These are phyloP conservation scores for Orthosia cruda DNA, from an alignment of 2,888 invertebrate genomes.

Conservation along the genomic window DNA sequence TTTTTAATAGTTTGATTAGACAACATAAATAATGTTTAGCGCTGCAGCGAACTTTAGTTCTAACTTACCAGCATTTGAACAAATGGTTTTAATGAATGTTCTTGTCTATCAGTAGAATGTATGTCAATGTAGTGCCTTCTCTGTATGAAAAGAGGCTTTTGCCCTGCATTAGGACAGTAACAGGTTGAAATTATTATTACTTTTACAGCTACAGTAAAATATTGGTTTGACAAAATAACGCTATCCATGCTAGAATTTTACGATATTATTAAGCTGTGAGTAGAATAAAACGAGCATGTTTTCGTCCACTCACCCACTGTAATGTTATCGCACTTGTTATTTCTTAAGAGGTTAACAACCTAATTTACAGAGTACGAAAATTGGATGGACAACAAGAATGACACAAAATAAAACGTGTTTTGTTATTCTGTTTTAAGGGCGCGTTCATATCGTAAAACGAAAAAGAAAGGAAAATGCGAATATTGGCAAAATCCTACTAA, in stretches of 20 bases:
- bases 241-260: slow-evolving; percentile 22
- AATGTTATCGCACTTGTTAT: slow-evolving; percentile 33
- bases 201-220: background rate
- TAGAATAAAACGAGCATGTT: slow-evolving; percentile 38
- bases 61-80: too few relatives aligned
- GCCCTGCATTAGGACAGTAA: too few relatives aligned
- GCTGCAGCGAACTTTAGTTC: too few relatives aligned
- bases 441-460: background rate
- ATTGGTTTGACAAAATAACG: slow-evolving; percentile 17
- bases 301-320: slow-evolving; percentile 24
- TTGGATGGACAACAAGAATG: background rate
- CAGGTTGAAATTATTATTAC: too few relatives aligned
- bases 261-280: slow-evolving; percentile 23
- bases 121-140: too few relatives aligned
- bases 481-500: background rate
- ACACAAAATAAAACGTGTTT: slow-evolving; percentile 9
- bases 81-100: too few relatives aligned
- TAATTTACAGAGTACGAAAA: slow-evolving; percentile 31
- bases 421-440: slow-evolving; percentile 9
- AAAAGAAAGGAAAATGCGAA: background rate
- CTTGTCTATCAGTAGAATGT: too few relatives aligned
- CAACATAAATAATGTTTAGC: too few relatives aligned
- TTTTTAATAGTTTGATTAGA: too few relatives aligned
- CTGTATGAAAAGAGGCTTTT: too few relatives aligned
- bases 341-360: slow-evolving; percentile 25